These are phyloP conservation scores for Acanthurus tractus DNA, from an alignment of 2,797 vertebrate species.

Conservation along the genomic window DNA sequence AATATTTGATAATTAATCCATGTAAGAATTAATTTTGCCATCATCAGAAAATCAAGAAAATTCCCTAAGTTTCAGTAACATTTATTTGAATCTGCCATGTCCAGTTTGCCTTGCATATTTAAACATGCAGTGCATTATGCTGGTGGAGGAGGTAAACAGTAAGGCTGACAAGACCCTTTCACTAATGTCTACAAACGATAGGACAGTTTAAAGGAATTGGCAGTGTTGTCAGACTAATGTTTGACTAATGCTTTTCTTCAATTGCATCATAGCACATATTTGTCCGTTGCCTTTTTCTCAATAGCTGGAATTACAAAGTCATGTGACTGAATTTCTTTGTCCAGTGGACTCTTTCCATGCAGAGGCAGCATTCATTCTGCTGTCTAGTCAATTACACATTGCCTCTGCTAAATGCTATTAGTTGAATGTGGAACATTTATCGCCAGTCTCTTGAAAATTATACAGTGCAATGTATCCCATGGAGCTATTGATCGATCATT, in stretches of 20 bases:
- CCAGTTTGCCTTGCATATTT: too few species aligned
- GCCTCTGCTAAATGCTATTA: slow-evolving; percentile 31
- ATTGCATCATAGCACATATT: not conserved
- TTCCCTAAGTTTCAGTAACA: too few species aligned
- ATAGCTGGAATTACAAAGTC: not conserved
- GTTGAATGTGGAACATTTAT: slow-evolving; percentile 39
- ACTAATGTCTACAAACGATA: too few species aligned
- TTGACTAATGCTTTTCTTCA: not conserved
- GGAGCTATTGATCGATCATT: slow-evolving; percentile 34
- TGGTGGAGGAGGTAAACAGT: too few species aligned
- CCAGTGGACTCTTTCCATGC: not conserved
- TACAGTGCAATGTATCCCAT: slow-evolving; percentile 28
- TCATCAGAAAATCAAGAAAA: too few species aligned
- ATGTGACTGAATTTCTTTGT: not conserved
- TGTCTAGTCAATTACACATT: not conserved
- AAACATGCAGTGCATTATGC: too few species aligned
- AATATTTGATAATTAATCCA: too few species aligned
- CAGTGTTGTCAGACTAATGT: too few species aligned
- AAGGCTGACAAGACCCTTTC: too few species aligned
- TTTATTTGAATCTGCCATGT: too few species aligned
- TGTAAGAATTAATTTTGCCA: too few species aligned
- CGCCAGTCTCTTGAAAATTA: slow-evolving; percentile 31
- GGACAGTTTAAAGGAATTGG: too few species aligned
- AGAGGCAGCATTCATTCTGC: slow-evolving; percentile 26
- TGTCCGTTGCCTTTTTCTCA: not conserved